phyloP scores from a whole-genome alignment of 1,140 invertebrate species.

The Hyphantria cunea region DNA sequence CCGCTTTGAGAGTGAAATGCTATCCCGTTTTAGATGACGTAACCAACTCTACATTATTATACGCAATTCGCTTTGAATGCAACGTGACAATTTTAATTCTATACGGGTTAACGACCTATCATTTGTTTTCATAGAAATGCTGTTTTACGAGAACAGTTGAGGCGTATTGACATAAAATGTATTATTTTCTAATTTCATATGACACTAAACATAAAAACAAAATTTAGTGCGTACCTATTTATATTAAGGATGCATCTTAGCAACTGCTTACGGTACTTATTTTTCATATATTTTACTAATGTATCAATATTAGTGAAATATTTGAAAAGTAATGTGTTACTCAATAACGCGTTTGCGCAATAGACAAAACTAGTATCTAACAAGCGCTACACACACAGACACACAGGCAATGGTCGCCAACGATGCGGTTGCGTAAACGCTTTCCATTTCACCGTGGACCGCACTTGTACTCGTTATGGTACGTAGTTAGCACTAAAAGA shows the following conservation, averaged over 20 bases:
- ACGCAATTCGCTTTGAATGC: conserved; percentile 47
- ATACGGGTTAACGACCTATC: conserved; percentile 17
- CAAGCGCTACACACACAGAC: conserved; percentile 36
- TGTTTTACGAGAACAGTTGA: background rate
- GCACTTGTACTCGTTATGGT: conserved; percentile 35
- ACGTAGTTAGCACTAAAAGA: conserved; percentile 2
- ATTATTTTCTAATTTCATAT: too few species aligned
- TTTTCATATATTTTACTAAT: too few species aligned
- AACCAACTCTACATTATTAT: conserved; percentile 59
- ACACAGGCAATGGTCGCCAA: conserved; percentile 37
- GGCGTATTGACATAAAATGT: background rate
- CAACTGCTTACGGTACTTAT: too few species aligned
- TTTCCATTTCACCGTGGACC: conserved; percentile 73
- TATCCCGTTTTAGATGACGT: conserved; percentile 76
- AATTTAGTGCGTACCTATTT: too few species aligned
- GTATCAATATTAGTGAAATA: too few species aligned
- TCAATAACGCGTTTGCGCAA: conserved; percentile 40
- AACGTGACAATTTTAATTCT: conserved; percentile 31
- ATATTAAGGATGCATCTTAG: too few species aligned
- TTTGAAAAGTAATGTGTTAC: conserved; percentile 35
- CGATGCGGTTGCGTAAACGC: conserved; percentile 70
- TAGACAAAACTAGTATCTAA: conserved; percentile 29
- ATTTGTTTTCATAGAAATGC: conserved; percentile 6
- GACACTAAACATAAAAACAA: too few species aligned
- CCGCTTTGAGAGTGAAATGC: conserved; percentile 78